These are phyloP conservation scores for Glyptemys insculpta DNA, from an alignment of 2,797 vertebrate genomes.

Conservation along the genomic window DNA sequence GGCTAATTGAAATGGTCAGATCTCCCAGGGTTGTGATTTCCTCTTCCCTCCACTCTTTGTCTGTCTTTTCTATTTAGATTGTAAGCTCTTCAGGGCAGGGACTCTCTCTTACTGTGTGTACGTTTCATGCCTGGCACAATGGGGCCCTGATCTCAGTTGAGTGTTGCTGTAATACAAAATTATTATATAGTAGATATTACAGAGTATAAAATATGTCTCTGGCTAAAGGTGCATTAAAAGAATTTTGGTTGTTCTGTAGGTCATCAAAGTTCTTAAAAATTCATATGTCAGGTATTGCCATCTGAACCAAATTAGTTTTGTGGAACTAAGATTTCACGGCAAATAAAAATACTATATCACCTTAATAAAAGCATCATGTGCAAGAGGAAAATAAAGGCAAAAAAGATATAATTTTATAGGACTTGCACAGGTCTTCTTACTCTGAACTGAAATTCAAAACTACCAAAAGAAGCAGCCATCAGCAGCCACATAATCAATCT, in stretches of 20 bases:
- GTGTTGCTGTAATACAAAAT: neutral
- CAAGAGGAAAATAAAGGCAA: slow-evolving; percentile 75
- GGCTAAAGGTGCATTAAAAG: slow-evolving; percentile 72
- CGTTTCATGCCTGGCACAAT: slow-evolving; percentile 34
- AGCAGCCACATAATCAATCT: slow-evolving; percentile 74
- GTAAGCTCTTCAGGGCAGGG: slow-evolving; percentile 4
- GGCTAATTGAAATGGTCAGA: neutral
- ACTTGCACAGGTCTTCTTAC: slow-evolving; percentile 67
- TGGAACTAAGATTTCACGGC: slow-evolving; percentile 82
- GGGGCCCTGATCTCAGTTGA: slow-evolving; percentile 35
- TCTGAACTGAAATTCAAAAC: slow-evolving; percentile 78
- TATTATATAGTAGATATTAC: slow-evolving; percentile 16
- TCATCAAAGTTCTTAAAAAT: slow-evolving; percentile 81
- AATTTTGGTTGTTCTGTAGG: slow-evolving; percentile 74
- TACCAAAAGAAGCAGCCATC: slow-evolving; percentile 73
- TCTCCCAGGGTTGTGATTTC: neutral
- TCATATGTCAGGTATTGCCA: slow-evolving; percentile 79
- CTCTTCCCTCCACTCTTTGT: neutral
- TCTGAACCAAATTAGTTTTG: slow-evolving; percentile 83
- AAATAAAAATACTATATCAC: slow-evolving; percentile 84
- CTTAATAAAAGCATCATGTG: slow-evolving; percentile 83
- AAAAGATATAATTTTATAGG: slow-evolving; percentile 77
- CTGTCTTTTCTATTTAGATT: neutral
- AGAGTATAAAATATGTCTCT: slow-evolving; percentile 67
- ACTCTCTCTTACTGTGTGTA: slow-evolving; percentile 30